phyloP scores from a whole-genome alignment of 2,888 invertebrate genomes.

The Mesopsocus fuscifrons region DNA sequence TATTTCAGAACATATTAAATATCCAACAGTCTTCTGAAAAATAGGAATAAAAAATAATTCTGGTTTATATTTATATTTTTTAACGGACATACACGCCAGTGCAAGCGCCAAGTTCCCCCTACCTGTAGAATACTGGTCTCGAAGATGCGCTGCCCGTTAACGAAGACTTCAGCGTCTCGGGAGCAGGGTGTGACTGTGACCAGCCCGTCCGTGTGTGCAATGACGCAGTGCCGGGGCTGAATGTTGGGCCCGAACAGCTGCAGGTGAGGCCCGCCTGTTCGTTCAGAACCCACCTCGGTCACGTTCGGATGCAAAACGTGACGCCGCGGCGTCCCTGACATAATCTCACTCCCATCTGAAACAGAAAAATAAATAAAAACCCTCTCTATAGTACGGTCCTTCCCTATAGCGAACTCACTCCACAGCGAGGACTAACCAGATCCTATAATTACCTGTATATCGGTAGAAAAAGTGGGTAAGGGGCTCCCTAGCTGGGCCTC shows the following conservation, averaged over 20 bases:
- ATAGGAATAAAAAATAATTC: too few relatives aligned
- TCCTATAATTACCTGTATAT: constrained; percentile 33
- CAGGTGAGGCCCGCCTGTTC: constrained; percentile 39
- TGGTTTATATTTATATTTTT: too few relatives aligned
- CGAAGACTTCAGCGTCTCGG: constrained; percentile 82
- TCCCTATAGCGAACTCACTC: constrained; percentile 7
- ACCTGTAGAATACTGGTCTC: constrained; percentile 85
- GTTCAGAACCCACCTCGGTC: constrained; percentile 57
- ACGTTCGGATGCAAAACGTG: constrained; percentile 39
- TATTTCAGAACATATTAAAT: too few relatives aligned
- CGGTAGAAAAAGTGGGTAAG: too few relatives aligned
- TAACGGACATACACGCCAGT: too few relatives aligned
- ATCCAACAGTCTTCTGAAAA: too few relatives aligned
- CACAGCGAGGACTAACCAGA: constrained; percentile 10
- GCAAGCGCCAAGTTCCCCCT: too few relatives aligned
- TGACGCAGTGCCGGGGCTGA: constrained; percentile 86
- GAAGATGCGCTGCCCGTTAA: constrained; percentile 79
- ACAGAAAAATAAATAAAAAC: constrained; percentile 13
- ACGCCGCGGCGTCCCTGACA: constrained; percentile 26
- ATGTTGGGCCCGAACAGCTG: constrained; percentile 80
- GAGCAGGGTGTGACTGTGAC: constrained; percentile 87
- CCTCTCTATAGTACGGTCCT: background rate
- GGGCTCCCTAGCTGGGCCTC: too few relatives aligned
- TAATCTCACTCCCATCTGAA: constrained; percentile 31
- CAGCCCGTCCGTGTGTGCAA: constrained; percentile 76